These are phyloP conservation scores for Ophion slaviceki DNA, from an alignment of 2,888 invertebrate species.

Conservation along the genomic window DNA sequence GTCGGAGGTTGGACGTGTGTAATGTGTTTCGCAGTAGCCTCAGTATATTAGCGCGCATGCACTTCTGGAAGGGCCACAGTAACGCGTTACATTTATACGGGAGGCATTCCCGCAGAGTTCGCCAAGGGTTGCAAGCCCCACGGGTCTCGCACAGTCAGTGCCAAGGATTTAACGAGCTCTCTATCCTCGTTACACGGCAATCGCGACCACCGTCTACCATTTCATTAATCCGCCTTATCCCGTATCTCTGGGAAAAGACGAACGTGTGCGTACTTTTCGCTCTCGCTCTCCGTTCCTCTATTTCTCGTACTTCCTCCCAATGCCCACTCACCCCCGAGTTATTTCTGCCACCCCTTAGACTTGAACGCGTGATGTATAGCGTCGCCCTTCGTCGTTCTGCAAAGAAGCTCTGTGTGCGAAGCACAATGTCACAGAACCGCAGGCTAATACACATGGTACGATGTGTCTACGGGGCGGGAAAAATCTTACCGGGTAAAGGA, in stretches of 20 bases:
- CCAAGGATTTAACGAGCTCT: slow-evolving; percentile 63
- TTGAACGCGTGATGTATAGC: not conserved
- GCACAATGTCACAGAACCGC: not conserved
- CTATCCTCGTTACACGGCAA: slow-evolving; percentile 59
- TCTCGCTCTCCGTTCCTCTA: slow-evolving; percentile 4
- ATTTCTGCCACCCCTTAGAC: not conserved
- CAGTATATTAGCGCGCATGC: slow-evolving; percentile 45
- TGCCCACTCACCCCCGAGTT: slow-evolving; percentile 9
- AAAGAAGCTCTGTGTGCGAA: no score
- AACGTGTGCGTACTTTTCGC: slow-evolving; percentile 31
- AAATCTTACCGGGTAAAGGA: slow-evolving; percentile 28
- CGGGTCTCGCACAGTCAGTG: slow-evolving; percentile 31
- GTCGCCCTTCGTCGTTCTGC: not conserved
- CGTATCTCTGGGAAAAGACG: slow-evolving; percentile 59
- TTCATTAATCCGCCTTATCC: slow-evolving; percentile 68
- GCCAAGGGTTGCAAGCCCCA: slow-evolving; percentile 33
- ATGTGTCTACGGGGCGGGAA: not conserved
- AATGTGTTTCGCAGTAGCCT: slow-evolving; percentile 32
- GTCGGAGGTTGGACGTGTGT: slow-evolving; percentile 5
- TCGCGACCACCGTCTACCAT: slow-evolving; percentile 63
- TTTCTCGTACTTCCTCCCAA: not conserved
- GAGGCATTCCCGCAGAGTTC: slow-evolving; percentile 27
- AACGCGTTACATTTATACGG: slow-evolving; percentile 12
- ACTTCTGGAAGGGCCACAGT: slow-evolving; percentile 48
- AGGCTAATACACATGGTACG: slow-evolving; percentile 1